These are phyloP conservation scores for Parazoanthus atlanticus DNA, from an alignment of 92 coral and sea anemone genomes.

Conservation along the genomic window DNA sequence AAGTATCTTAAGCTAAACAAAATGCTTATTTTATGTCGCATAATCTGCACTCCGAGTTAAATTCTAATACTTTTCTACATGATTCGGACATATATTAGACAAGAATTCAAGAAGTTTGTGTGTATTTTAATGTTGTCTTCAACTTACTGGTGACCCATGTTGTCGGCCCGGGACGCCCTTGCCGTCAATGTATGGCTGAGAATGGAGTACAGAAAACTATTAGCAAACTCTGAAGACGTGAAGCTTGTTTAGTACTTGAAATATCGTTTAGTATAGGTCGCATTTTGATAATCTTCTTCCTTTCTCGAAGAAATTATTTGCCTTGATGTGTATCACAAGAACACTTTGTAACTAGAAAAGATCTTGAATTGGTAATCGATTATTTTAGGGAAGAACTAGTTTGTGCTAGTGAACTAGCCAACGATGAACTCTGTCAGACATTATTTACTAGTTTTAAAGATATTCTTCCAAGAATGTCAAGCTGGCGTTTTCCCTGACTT, in stretches of 20 bases:
- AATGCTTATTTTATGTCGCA: background rate
- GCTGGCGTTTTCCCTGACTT: background rate
- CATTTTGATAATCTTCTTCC: background rate
- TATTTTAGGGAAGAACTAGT: background rate
- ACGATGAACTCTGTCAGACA: background rate
- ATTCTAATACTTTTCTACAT: background rate
- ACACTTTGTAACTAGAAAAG: background rate
- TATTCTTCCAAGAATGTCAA: background rate
- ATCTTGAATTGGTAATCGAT: background rate
- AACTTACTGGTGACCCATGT: constrained; percentile 2
- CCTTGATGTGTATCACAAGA: background rate
- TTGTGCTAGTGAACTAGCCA: background rate
- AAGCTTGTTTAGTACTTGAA: background rate
- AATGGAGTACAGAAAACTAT: background rate
- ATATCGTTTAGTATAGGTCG: background rate
- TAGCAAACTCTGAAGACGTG: background rate
- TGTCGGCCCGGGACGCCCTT: background rate
- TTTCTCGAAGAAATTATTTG: background rate
- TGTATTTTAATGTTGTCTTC: background rate
- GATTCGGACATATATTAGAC: background rate
- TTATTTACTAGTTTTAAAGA: too few species aligned
- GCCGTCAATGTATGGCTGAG: background rate
- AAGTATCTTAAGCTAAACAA: background rate
- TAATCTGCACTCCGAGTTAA: background rate
- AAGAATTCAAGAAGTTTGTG: background rate